A percentile compares a stretch with the other conserved stretches of the same genome.
phyloP scores from a whole-genome alignment of 2,113 vertebrate species.

The Prunella fulvescens region DNA sequence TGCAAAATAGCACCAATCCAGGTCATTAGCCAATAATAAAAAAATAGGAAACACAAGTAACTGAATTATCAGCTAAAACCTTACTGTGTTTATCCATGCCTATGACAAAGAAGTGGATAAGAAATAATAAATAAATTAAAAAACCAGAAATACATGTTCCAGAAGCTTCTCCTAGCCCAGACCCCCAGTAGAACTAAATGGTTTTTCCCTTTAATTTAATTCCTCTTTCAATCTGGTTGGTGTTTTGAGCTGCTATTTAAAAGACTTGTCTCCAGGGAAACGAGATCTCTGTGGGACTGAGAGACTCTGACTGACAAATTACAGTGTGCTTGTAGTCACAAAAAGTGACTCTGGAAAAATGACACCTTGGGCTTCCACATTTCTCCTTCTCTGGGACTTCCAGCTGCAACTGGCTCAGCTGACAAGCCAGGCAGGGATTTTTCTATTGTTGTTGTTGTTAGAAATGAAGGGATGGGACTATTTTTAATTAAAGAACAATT shows the following conservation, averaged over 20 bases:
- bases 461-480: not conserved
- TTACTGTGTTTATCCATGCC: not conserved
- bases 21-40: not conserved
- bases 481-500: not conserved
- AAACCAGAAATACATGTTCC: not conserved
- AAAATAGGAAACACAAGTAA: not conserved
- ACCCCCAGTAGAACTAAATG: not conserved
- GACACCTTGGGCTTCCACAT: not conserved
- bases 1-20: not conserved
- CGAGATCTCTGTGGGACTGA: not conserved
- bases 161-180: not conserved
- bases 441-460: not conserved
- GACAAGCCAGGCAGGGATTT: not conserved
- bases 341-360: conserved; percentile 37
- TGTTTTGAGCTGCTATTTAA: conserved; percentile 52
- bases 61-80: not conserved
- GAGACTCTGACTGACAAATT: conserved; percentile 42
- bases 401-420: conserved; percentile 1
- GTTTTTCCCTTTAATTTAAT: conserved; percentile 31
- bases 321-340: not conserved
- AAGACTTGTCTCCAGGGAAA: conserved; percentile 56
- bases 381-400: not conserved
- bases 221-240: conserved; percentile 36
- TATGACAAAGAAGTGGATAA: not conserved
- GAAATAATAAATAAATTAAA: not conserved